A percentile compares a stretch with the other conserved stretches of the same genome.
phyloP scores from a whole-genome alignment of 2,797 vertebrate genomes.

The Poecilia gillii region DNA sequence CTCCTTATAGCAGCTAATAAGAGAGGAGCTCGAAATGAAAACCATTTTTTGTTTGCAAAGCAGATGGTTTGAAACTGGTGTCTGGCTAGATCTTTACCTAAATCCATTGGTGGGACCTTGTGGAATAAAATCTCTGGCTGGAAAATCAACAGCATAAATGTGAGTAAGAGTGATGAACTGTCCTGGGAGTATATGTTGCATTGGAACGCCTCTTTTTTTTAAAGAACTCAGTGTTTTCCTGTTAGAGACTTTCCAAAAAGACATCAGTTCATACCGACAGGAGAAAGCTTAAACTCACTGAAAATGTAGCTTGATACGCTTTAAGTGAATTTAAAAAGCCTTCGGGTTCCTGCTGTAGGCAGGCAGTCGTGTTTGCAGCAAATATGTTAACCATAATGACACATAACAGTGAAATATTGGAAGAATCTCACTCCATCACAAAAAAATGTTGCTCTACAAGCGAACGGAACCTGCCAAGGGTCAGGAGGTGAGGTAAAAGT shows the following conservation, averaged over 20 bases:
- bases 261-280: not conserved
- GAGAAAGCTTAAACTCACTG: not conserved
- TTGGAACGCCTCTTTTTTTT: not conserved
- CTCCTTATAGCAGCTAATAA: not conserved
- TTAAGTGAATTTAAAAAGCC: not conserved
- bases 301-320: not conserved
- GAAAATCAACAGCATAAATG: not conserved
- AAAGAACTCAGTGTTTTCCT: not conserved
- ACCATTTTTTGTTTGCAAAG: not conserved
- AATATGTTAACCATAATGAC: conserved; percentile 1
- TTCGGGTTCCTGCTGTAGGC: not conserved
- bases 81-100: not conserved
- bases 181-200: not conserved
- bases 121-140: not conserved
- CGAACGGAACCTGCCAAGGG: not conserved
- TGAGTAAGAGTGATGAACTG: not conserved
- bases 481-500: not conserved
- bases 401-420: not conserved
- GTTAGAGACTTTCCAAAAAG: not conserved
- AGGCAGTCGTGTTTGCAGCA: not conserved
- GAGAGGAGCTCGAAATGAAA: not conserved
- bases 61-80: not conserved
- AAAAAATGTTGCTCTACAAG: not conserved
- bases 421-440: not conserved
- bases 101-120: not conserved